Evolutionary conservation across 2,888 invertebrate genomes (phyloP).

Genomic region (Ariolimax columbianus): DNA sequence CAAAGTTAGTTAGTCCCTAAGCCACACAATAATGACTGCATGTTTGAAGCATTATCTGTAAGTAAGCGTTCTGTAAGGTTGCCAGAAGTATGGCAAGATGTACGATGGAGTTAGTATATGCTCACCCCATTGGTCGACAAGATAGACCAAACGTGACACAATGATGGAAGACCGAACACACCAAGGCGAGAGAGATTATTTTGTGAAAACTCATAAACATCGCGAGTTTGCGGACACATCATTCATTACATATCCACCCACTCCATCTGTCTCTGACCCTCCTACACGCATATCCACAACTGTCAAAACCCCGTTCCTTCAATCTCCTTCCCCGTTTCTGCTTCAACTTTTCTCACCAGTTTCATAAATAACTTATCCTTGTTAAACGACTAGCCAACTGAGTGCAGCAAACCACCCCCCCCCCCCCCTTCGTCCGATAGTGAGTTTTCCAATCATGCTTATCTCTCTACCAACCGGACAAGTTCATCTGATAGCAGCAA

Average conservation of each 20-base stretch:
- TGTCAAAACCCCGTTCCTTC: no score
- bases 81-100: no score
- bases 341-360: not conserved
- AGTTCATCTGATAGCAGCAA: constrained; percentile 31
- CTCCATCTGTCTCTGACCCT: not conserved
- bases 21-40: no score
- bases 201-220: not conserved
- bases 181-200: not conserved
- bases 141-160: not conserved
- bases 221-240: not conserved
- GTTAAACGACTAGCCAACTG: not conserved
- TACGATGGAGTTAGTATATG: no score
- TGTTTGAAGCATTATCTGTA: not conserved
- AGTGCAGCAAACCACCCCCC: not conserved
- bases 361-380: not conserved
- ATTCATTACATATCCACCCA: not conserved
- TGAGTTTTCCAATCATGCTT: not conserved
- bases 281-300: not conserved
- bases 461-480: constrained; percentile 9
- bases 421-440: not conserved
- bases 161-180: not conserved
- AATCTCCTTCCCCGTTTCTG: not conserved
- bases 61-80: no score
- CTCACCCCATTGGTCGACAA: not conserved
- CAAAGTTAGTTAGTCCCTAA: no score